Conservation (phyloP, 2,113 vertebrate species). For the Perca schrenkii region DNA sequence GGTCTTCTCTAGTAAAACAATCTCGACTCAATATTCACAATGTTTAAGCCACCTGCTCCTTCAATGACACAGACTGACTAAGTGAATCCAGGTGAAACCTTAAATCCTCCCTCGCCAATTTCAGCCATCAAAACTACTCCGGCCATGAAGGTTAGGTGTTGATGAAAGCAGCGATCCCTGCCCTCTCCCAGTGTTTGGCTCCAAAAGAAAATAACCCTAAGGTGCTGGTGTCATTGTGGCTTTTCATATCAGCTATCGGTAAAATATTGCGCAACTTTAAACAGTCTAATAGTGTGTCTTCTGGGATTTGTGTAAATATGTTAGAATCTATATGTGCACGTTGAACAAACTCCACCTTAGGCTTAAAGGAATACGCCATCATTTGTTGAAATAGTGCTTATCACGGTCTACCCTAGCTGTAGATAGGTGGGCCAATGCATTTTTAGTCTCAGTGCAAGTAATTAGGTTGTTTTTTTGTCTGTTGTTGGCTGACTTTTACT, state of each 20-base stretch:
- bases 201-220: conserved; percentile 9
- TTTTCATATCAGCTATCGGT: conserved; percentile 23
- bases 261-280: conserved; percentile 9
- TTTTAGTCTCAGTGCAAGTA: too few relatives aligned
- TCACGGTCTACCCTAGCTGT: too few relatives aligned
- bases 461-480: too few relatives aligned
- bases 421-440: too few relatives aligned
- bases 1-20: conserved; percentile 35
- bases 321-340: conserved; percentile 23
- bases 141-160: conserved; percentile 15
- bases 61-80: conserved; percentile 19
- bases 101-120: conserved; percentile 35
- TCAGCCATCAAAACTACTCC: conserved; percentile 20
- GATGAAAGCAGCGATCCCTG: conserved; percentile 27
- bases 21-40: conserved; percentile 23
- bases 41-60: conserved; percentile 39
- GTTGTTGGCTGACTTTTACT: too few relatives aligned
- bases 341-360: conserved; percentile 9
- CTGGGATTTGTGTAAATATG: conserved; percentile 27
- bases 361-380: neutral
- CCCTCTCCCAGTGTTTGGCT: conserved; percentile 9
- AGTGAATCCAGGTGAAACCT: conserved; percentile 50
- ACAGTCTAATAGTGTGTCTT: neutral
- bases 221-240: neutral
- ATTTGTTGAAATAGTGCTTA: too few relatives aligned